These are phyloP conservation scores for Corynorhinus townsendii DNA, from an alignment of 2,113 vertebrate species.

Conservation along the genomic window DNA sequence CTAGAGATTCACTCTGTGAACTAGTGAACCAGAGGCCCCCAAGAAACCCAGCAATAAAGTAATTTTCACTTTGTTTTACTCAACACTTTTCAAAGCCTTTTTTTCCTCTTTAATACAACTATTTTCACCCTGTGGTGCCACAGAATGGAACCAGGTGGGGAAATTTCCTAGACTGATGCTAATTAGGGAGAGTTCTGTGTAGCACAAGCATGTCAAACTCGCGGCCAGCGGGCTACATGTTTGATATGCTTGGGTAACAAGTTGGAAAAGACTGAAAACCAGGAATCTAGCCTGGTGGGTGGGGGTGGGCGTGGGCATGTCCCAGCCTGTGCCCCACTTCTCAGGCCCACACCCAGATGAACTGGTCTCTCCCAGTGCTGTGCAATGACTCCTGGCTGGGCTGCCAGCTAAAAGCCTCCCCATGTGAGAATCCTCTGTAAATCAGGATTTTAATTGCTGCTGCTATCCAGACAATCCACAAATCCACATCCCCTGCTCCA, in stretches of 20 bases:
- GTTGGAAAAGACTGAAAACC: not conserved
- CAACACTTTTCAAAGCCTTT: not conserved
- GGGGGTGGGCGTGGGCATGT: too few relatives aligned
- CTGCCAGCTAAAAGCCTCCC: not conserved
- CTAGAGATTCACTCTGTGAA: not conserved
- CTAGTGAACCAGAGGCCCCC: not conserved
- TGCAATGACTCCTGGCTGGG: not conserved
- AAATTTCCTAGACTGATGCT: not conserved
- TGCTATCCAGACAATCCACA: not conserved
- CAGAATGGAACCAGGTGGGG: not conserved
- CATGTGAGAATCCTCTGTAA: not conserved
- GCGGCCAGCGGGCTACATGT: too few relatives aligned
- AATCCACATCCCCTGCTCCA: not conserved
- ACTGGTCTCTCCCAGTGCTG: not conserved
- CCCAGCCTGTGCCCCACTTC: not conserved
- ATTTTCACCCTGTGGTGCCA: not conserved
- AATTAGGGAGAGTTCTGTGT: not conserved
- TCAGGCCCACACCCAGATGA: not conserved
- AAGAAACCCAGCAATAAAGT: not conserved
- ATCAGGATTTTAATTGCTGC: not conserved
- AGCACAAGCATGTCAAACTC: too few relatives aligned
- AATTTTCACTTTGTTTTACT: not conserved
- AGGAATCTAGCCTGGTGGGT: too few relatives aligned
- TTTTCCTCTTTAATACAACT: not conserved
- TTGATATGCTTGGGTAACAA: not conserved